Conservation (phyloP, 2,888 invertebrate genomes). For the Xestia ashworthii region DNA sequence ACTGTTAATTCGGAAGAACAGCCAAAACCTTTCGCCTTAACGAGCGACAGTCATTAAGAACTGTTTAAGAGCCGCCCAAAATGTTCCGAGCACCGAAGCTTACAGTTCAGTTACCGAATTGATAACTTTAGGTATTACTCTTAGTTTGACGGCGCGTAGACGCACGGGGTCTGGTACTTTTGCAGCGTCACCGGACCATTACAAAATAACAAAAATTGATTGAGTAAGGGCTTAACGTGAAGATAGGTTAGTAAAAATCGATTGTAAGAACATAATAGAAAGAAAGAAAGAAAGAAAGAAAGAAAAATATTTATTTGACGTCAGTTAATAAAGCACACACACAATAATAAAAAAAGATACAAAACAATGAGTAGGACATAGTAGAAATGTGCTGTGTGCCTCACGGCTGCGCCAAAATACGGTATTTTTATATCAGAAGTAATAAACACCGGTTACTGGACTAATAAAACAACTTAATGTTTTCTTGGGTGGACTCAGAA, state of each 20-base stretch:
- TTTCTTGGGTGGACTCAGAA: neutral
- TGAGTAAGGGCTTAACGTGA: neutral
- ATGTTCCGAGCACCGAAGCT: conserved; percentile 70
- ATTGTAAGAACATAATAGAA: no score
- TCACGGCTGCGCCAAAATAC: no score
- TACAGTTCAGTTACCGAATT: conserved; percentile 73
- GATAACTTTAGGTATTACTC: conserved; percentile 68
- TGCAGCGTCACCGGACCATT: neutral
- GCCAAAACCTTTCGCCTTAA: conserved; percentile 86
- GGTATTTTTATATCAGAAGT: conserved; percentile 6
- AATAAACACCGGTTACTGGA: conserved; percentile 11
- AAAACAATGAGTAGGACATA: no score
- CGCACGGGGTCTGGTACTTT: neutral
- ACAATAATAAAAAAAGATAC: no score
- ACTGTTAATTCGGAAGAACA: conserved; percentile 87
- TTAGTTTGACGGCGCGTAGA: conserved; percentile 38
- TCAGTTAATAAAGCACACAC: no score
- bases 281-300: no score
- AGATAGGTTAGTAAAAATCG: neutral
- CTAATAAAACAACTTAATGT: conserved; percentile 29
- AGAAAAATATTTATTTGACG: no score
- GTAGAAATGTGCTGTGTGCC: no score
- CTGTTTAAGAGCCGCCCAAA: conserved; percentile 80
- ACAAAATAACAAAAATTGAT: no score
- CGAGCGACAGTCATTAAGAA: conserved; percentile 85